Evolutionary conservation across 2,113 vertebrate genomes (phyloP), one percentile per base, ranked within the genome.

Genomic region (Tringa solitaria): DNA sequence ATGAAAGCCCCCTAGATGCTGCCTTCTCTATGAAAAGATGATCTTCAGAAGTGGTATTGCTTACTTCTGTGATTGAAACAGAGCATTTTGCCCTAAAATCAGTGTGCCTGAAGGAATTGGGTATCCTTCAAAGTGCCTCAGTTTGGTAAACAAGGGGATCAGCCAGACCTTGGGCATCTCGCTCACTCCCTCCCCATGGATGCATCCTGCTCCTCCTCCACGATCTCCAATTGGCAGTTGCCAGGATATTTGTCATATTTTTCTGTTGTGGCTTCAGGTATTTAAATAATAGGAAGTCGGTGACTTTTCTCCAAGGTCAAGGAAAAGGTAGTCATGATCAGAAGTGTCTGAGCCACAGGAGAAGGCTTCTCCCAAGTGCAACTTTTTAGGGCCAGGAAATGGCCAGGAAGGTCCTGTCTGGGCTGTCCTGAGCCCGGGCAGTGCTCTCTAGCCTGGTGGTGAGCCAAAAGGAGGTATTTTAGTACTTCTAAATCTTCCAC

Each of bases 201-300:
- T n/a, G 14, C 64, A 9, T 27, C 48, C 41, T 56, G 4, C 4
- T 81, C 18, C 12, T 45, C 14, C 9, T 89, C 39, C 57, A 6
- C 0, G 0, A 35, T 30, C 76, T 72, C 39, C 33, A 41, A 8
- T 0, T 46, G 26, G 6, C 24, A 15, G 22, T 4, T 3, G 15
- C 50, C 30, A 5, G 15, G 39, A 21, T 3, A 7, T 32, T 67
- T 33, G 33, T 75, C 50, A 32, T 64, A 16, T 33, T 60, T 48
- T 65, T 22, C n/a, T 54, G 4, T 6, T 79, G 48, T 61, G 23
- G 14, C 35, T 61, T 61, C 41, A 51, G 30, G 15, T 45, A 45
- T 88, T 32, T 50, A 14, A 78, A 21, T 41, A 59, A 39, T 4
- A 57, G 33, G 51, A 10, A 35, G 17, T 45, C 17, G 4, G 20